Percentiles rank a stretch among this genome's conserved stretches.
phyloP scores from a whole-genome alignment of 2,888 invertebrate genomes.

The Pardosa pseudoannulata region DNA sequence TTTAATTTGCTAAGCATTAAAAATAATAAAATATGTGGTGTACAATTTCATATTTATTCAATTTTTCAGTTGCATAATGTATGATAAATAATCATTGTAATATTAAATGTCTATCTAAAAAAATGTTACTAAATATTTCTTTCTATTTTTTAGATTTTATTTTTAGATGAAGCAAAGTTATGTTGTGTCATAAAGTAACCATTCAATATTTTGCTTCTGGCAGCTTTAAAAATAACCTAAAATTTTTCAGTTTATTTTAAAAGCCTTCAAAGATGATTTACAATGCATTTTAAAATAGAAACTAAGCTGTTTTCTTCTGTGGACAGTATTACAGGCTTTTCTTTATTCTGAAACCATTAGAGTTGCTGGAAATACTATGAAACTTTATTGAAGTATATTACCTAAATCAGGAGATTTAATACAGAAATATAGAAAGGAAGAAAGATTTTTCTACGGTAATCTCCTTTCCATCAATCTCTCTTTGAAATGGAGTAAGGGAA shows the following conservation, averaged over 20 bases:
- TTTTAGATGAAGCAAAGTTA: too few species aligned
- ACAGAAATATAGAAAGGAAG: slow-evolving; percentile 7
- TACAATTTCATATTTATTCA: too few species aligned
- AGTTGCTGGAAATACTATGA: slow-evolving; percentile 10
- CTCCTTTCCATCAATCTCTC: slow-evolving; percentile 9
- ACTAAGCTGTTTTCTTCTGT: background rate
- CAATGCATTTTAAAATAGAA: slow-evolving; percentile 7
- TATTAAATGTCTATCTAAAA: too few species aligned
- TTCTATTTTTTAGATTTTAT: too few species aligned
- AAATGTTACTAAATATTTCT: too few species aligned
- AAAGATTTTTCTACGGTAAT: slow-evolving; percentile 3
- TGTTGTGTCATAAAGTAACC: too few species aligned
- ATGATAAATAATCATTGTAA: too few species aligned
- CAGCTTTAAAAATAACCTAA: too few species aligned
- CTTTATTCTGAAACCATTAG: background rate
- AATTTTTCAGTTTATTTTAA: slow-evolving; percentile 7
- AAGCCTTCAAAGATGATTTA: background rate
- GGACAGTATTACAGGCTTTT: background rate
- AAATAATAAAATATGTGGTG: too few species aligned
- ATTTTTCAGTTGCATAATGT: too few species aligned
- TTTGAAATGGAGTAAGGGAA: background rate
- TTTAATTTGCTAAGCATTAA: too few species aligned
- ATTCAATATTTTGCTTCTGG: too few species aligned
- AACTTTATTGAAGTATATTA: slow-evolving; percentile 9
- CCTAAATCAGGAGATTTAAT: slow-evolving; percentile 15